phyloP scores from a whole-genome alignment of 2,113 vertebrate genomes.

The Arizona elegans region DNA sequence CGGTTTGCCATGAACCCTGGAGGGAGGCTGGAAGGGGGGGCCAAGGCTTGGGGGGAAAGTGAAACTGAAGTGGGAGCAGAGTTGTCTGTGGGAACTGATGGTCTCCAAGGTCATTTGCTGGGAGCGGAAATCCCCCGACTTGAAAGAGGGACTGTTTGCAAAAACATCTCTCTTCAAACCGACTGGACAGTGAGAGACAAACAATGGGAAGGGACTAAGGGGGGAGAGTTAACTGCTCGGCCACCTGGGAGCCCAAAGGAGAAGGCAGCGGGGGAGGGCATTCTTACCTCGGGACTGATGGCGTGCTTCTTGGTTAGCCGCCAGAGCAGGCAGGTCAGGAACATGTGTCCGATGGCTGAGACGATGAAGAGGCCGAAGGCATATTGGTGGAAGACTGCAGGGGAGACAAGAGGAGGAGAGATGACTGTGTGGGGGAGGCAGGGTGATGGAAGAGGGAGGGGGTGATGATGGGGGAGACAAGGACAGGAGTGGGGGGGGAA shows the following conservation, averaged over 20 bases:
- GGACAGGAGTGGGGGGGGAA: background rate
- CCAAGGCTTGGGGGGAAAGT: too few species aligned
- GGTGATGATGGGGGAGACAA: background rate
- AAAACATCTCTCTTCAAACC: background rate
- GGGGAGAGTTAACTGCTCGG: too few species aligned
- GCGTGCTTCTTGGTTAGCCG: conserved; percentile 77
- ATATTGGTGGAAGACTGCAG: conserved; percentile 81
- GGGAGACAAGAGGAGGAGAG: conserved; percentile 21
- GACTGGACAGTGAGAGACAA: background rate
- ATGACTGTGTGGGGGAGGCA: fast-evolving
- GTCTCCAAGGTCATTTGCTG: too few species aligned
- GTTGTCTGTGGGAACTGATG: background rate
- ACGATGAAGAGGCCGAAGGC: conserved; percentile 85
- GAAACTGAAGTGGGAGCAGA: background rate
- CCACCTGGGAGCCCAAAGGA: too few species aligned
- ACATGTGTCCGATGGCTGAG: conserved; percentile 86
- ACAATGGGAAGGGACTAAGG: background rate
- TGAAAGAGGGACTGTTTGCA: too few species aligned
- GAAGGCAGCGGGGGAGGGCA: background rate
- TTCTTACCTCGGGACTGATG: conserved; percentile 81
- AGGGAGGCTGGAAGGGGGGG: too few species aligned
- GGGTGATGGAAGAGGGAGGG: background rate
- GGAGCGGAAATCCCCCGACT: background rate
- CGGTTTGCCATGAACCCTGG: too few species aligned
- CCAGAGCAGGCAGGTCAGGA: conserved; percentile 87